Percentiles rank a stretch among this genome's conserved stretches.
Evolutionary conservation across 2,888 invertebrate genomes (phyloP).

Genomic region (Pachymerium ferrugineum): DNA sequence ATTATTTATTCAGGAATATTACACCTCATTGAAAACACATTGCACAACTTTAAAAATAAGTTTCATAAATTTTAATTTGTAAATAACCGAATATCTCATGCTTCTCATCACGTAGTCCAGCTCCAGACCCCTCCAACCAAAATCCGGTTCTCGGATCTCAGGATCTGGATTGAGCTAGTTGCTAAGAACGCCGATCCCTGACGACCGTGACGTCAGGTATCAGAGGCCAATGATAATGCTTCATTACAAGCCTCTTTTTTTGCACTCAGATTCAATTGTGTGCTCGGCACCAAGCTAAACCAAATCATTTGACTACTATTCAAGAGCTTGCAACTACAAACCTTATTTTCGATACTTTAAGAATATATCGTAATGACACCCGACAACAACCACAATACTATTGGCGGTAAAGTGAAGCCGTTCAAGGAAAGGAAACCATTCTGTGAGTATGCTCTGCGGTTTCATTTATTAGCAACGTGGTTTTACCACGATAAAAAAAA

Average conservation of each 20-base stretch:
- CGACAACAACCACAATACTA: conserved; percentile 42
- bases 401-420: conserved; percentile 41
- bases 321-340: background rate
- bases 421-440: conserved; percentile 49
- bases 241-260: background rate
- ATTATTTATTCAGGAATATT: too few species aligned
- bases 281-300: too few species aligned
- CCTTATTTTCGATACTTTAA: background rate
- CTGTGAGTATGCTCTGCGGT: too few species aligned
- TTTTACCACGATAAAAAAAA: too few species aligned
- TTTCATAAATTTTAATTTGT: too few species aligned
- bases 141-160: too few species aligned
- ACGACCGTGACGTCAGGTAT: background rate
- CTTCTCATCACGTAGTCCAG: background rate
- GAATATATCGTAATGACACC: conserved; percentile 40
- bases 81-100: too few species aligned
- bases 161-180: background rate
- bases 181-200: background rate
- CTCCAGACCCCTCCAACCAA: background rate
- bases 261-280: background rate
- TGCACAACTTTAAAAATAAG: too few species aligned
- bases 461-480: too few species aligned
- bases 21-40: too few species aligned
- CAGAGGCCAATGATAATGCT: background rate
- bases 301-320: too few species aligned